These are phyloP conservation scores for Omphaloscelis lunosa DNA, from an alignment of 2,888 invertebrate species.

Conservation along the genomic window DNA sequence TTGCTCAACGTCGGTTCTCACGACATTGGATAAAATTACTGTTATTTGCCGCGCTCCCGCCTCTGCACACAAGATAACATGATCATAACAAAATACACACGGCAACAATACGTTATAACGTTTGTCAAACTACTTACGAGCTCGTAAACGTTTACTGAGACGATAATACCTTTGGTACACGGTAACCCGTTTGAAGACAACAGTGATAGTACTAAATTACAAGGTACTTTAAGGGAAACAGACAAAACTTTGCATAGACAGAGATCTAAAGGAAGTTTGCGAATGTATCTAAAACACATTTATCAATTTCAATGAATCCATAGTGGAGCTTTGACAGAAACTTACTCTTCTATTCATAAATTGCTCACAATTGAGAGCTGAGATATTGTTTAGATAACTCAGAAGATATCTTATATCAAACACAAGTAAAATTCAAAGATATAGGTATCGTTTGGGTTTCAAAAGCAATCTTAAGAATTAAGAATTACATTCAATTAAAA, in stretches of 20 bases:
- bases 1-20: conserved; percentile 86
- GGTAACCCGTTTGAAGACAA: conserved; percentile 51
- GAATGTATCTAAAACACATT: conserved; percentile 42
- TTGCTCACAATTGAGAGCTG: conserved; percentile 25
- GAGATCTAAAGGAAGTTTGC: conserved; percentile 46
- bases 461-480: background rate
- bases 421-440: background rate
- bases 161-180: conserved; percentile 49
- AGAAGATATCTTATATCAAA: background rate
- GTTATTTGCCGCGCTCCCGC: conserved; percentile 77
- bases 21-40: conserved; percentile 89
- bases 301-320: conserved; percentile 35
- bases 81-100: conserved; percentile 71
- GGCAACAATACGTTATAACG: conserved; percentile 61
- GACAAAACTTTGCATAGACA: conserved; percentile 35
- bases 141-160: conserved; percentile 58
- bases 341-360: conserved; percentile 30
- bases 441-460: background rate
- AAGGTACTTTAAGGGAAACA: conserved; percentile 26
- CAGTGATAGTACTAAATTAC: conserved; percentile 38
- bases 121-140: conserved; percentile 60
- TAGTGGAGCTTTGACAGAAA: conserved; percentile 19
- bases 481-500: background rate
- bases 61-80: conserved; percentile 68
- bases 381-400: conserved; percentile 16